Evolutionary conservation across 2,113 vertebrate species (phyloP).

Genomic region (Cryptomyrus ogoouensis): DNA sequence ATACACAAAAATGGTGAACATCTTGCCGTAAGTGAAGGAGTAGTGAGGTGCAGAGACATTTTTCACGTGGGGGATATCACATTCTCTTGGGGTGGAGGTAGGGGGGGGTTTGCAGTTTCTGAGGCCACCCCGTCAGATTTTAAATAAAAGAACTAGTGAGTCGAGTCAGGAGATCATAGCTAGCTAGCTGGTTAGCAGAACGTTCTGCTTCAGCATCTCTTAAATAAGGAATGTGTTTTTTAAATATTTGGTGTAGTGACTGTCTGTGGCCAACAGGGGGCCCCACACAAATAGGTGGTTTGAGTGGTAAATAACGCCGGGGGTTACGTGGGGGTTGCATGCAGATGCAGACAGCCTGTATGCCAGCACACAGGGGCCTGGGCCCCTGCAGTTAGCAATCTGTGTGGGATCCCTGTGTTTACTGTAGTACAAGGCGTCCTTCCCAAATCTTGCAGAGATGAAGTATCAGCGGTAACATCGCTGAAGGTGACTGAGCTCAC

Average conservation of each 20-base stretch:
- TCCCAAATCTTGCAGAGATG: background rate
- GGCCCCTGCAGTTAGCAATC: background rate
- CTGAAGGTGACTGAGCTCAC: background rate
- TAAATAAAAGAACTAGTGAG: background rate
- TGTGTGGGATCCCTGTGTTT: background rate
- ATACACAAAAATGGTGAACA: background rate
- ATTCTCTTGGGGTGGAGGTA: background rate
- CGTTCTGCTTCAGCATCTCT: background rate
- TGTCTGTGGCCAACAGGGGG: background rate
- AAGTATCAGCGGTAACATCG: background rate
- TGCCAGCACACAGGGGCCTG: background rate
- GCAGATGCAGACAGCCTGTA: background rate
- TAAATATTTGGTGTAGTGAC: background rate
- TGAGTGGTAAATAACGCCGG: background rate
- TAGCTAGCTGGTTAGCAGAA: background rate
- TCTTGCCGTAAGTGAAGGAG: background rate
- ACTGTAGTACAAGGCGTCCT: background rate
- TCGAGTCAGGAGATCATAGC: background rate
- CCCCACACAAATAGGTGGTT: background rate
- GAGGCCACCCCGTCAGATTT: background rate
- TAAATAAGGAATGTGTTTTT: background rate
- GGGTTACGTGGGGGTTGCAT: background rate
- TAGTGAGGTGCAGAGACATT: background rate
- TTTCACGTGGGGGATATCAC: background rate
- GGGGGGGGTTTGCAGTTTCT: background rate